These are phyloP conservation scores for Myopa testacea DNA, from an alignment of 2,888 invertebrate genomes.

Conservation along the genomic window DNA sequence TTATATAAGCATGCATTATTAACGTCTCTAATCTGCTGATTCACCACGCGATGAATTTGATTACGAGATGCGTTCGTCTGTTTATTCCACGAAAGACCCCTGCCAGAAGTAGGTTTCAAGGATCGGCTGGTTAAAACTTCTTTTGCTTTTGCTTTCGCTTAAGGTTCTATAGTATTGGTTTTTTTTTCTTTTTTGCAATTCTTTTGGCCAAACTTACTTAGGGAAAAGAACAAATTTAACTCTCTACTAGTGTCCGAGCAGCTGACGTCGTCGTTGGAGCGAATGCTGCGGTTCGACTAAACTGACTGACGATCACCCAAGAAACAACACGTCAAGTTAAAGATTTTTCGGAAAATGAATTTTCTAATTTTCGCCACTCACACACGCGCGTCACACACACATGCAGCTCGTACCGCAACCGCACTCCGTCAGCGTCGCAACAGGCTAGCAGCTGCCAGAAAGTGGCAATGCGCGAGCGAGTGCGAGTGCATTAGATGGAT, in stretches of 20 bases:
- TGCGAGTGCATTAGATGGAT: conserved; percentile 9
- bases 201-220: conserved; percentile 66
- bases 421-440: neutral
- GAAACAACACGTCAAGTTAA: conserved; percentile 68
- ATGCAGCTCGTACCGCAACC: conserved; percentile 20
- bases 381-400: conserved; percentile 43
- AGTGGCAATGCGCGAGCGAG: neutral
- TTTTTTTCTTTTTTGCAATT: neutral
- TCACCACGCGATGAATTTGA: no score
- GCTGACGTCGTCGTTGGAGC: conserved; percentile 70
- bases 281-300: conserved; percentile 70
- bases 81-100: no score
- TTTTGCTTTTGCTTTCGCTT: no score
- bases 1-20: no score
- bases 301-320: conserved; percentile 68
- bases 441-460: neutral
- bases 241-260: conserved; percentile 69
- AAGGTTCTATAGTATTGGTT: neutral
- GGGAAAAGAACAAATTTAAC: conserved; percentile 69
- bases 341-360: conserved; percentile 64
- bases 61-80: no score
- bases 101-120: no score
- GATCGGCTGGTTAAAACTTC: no score
- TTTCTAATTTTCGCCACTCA: conserved; percentile 57
- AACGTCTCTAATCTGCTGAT: no score